Base-by-base conservation (phyloP, 2,797 vertebrate genomes). In the Chrosomus eos region DNA sequence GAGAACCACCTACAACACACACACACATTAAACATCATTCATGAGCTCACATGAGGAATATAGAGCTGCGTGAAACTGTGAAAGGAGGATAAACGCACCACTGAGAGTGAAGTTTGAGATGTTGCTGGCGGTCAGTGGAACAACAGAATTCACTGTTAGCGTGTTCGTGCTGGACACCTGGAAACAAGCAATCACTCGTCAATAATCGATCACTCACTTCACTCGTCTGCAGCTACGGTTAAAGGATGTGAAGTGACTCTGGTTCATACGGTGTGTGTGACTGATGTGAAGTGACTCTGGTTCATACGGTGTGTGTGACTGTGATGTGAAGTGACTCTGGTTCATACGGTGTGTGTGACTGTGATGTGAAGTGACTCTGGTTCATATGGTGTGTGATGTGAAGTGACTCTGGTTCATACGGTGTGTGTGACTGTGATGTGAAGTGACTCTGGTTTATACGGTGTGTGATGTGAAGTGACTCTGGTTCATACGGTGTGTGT, bases 81-180 rank as follows among this genome's bases (percentile, higher is more conserved):
- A 33, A 19, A 2, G 10, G 11, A 38, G 11, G 10, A 75, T 11
- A 53, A 33, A 77, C 89, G 62, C 90, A 96, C 96, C 96, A 92
- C 95, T 92, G 88, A 95, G 92, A 51, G 95, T 91, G 90, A 96
- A 92, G 91, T 90, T 95, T 31, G 96, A 94, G 80, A 95, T 91
- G n/a, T 91, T 86, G 77, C 95, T 93, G 76, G 95, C 94, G 90
- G 91, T 94, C 82, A 96, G 92, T 73, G 96, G 93, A 89, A 96
- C 94, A 67, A 95, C 93, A 19, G 96, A 94, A 89, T 93, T 97
- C 90, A 95, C 95, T 8, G 95, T 95, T 90, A 96, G 92, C 78
- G 96, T 94, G 71, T 94, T 94, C 64, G 95, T 92, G 71, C 94
- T 95, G 87, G 95, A 94, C 92, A 96, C 95, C 96, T 97, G 91